A percentile compares a stretch with the other conserved stretches of the same genome.
These are phyloP conservation scores for Trididemnum clinides DNA, from an alignment of 23 tunicate species.

Conservation along the genomic window DNA sequence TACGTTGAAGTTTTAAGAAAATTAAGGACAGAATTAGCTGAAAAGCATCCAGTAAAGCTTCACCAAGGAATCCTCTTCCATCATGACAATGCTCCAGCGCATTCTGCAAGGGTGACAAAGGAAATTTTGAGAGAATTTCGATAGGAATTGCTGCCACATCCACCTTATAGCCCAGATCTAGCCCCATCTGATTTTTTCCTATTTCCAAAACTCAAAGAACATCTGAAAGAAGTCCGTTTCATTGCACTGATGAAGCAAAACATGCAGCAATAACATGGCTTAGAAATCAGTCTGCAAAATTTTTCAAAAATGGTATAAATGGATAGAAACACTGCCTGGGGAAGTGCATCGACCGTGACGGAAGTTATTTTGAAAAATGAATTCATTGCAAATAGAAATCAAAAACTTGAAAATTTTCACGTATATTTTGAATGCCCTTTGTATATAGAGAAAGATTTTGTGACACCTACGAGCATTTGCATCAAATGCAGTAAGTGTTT, in stretches of 20 bases:
- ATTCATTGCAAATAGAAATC: too few species aligned
- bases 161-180: neutral
- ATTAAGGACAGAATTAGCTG: neutral
- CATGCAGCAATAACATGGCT: neutral
- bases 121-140: neutral
- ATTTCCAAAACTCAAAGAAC: conserved; percentile 9
- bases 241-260: neutral
- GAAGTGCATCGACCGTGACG: neutral
- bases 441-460: too few species aligned
- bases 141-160: neutral
- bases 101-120: neutral
- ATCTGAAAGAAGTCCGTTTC: neutral
- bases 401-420: too few species aligned
- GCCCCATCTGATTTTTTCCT: neutral
- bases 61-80: conserved; percentile 8
- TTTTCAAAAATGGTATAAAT: neutral
- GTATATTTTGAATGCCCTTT: too few species aligned
- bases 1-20: neutral
- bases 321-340: neutral
- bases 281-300: neutral
- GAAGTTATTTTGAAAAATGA: neutral
- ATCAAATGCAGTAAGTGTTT: too few species aligned
- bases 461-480: too few species aligned
- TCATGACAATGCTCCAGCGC: conserved; percentile 5
- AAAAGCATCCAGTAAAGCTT: neutral